Base-by-base conservation (phyloP, 2,888 invertebrate genomes). In the Tenthredo scrophulariae region DNA sequence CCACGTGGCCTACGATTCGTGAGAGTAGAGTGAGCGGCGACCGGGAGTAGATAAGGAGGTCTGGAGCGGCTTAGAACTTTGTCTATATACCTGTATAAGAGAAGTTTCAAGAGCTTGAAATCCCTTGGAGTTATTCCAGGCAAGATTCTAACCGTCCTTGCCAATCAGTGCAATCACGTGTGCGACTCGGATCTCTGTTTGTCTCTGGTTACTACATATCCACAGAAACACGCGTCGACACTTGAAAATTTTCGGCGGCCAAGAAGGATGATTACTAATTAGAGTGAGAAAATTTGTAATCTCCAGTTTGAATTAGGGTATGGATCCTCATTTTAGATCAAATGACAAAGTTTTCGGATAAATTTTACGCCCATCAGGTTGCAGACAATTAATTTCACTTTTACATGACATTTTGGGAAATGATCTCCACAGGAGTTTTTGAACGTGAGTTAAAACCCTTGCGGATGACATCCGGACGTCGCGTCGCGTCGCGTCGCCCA, bases 31-130 rank as follows among this genome's bases (percentile, higher is more conserved):
- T n/a, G 62, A 77, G 50, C 40, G 40, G 40, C 62, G 26, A 37
- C 37, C 40, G 37, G 15, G 7, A 62, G 50, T 80, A 80, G 80
- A 80, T 80, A 80, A 80, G 80, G 62, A 58, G 80, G 80, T 58
- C 80, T 58, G 40, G 62, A 62, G 58, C 58, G 26, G 80, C 80
- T 80, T 80, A 58, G 13, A 26, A 80, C 62, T 80, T 80, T 62
- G 37, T 80, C 58, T 58, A n/a, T 37, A 58, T 58, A 77, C 50
- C 50, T 77, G 50, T 40, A 29, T 74, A 74, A 22, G 29, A 77
- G 77, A 77, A 77, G 77, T 77, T 54, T 77, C 77, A 37, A 77
- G 54, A 77, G 54, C 50, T 50, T 77, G 29, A 77, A 77, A 50
- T 54, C 33, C 77, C 29, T 29, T 9, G 77, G 54, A 77, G 50